A percentile compares a stretch with the other conserved stretches of the same genome.
These are phyloP conservation scores for Rotaria macrura DNA, from an alignment of 2,888 invertebrate genomes.

Conservation along the genomic window DNA sequence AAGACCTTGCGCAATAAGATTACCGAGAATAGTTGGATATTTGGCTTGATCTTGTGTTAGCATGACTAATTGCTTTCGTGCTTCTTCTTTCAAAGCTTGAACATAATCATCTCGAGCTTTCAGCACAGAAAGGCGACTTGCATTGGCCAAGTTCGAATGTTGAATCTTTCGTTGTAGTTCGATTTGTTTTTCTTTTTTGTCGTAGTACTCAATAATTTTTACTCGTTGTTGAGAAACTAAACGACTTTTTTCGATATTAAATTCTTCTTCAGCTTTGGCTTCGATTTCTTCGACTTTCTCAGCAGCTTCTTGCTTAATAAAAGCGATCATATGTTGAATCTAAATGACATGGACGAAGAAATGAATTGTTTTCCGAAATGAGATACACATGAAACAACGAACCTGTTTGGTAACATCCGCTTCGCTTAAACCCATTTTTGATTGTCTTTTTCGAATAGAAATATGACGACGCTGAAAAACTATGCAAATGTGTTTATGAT, in stretches of 20 bases:
- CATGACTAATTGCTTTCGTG: constrained; percentile 70
- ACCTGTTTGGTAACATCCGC: background rate
- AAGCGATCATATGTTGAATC: constrained; percentile 99
- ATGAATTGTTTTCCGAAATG: too few species aligned
- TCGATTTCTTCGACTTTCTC: constrained; percentile 99
- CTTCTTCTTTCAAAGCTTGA: constrained; percentile 72
- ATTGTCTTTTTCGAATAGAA: background rate
- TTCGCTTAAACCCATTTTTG: background rate
- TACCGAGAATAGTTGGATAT: constrained; percentile 69
- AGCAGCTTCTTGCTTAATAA: constrained; percentile 99
- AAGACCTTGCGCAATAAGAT: constrained; percentile 61
- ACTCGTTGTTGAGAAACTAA: constrained; percentile 93
- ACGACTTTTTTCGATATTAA: constrained; percentile 97
- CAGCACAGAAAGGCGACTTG: constrained; percentile 84
- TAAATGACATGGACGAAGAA: constrained; percentile 48
- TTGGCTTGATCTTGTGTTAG: constrained; percentile 61
- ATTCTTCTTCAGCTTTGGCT: constrained; percentile 97
- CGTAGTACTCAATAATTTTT: constrained; percentile 98
- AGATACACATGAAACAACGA: background rate
- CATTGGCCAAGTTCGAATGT: constrained; percentile 95
- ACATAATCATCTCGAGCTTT: constrained; percentile 93
- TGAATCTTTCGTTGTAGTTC: constrained; percentile 98
- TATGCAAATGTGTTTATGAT: background rate
- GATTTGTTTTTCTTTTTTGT: constrained; percentile 96
- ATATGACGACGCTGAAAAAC: background rate